These are phyloP conservation scores for Phocoena sinus DNA, from an alignment of 2,113 vertebrate species.

Conservation along the genomic window DNA sequence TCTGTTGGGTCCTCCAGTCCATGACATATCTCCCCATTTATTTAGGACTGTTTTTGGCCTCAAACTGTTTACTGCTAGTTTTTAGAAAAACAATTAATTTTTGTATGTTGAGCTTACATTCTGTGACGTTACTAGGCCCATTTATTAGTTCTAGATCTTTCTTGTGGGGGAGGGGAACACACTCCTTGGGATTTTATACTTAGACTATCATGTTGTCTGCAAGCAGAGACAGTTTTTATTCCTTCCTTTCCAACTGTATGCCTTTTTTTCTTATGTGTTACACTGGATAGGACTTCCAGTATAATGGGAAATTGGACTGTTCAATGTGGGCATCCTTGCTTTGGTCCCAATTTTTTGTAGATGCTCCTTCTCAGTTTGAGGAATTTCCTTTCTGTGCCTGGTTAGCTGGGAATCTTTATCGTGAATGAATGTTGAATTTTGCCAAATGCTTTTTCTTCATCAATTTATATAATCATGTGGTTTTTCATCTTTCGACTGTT, in stretches of 20 bases:
- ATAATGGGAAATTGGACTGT: neutral
- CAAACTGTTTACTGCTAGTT: neutral
- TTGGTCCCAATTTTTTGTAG: neutral
- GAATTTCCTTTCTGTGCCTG: neutral
- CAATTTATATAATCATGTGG: neutral
- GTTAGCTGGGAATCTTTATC: neutral
- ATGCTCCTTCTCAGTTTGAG: neutral
- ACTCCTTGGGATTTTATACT: neutral
- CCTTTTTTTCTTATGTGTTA: neutral
- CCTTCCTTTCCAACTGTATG: neutral
- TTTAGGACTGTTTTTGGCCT: neutral
- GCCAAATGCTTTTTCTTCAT: neutral
- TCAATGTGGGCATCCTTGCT: neutral
- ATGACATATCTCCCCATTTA: neutral
- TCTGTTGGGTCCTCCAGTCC: neutral
- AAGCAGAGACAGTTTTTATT: neutral
- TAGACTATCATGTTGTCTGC: neutral
- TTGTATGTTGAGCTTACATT: neutral
- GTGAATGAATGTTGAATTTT: neutral
- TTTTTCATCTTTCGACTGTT: no score
- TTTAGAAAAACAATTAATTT: neutral
- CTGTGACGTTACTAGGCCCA: neutral
- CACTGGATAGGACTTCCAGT: neutral
- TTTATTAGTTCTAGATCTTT: neutral
- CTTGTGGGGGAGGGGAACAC: neutral